Percentiles rank a stretch among this genome's conserved stretches.
phyloP scores from a whole-genome alignment of 1,140 invertebrate genomes.

The Brachionus paranguensis region DNA sequence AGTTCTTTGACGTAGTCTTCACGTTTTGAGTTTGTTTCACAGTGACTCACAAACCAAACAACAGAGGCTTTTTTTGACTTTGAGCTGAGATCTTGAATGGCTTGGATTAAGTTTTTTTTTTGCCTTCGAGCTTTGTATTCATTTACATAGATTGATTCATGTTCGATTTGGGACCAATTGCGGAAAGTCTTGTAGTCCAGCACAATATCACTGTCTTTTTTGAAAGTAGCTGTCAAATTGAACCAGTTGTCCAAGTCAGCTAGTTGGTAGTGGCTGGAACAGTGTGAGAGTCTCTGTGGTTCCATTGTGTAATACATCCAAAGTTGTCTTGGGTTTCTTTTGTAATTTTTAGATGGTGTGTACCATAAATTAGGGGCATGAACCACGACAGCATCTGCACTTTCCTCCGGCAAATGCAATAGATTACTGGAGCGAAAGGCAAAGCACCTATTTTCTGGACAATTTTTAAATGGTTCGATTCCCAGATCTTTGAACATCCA shows the following conservation, averaged over 20 bases:
- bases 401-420: neutral
- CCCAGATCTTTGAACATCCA: neutral
- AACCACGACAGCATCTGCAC: constrained; percentile 6
- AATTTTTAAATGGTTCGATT: neutral
- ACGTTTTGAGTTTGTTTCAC: constrained; percentile 58
- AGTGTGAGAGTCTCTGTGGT: neutral
- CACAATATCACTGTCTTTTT: neutral
- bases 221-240: constrained; percentile 37
- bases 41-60: constrained; percentile 65
- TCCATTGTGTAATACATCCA: constrained; percentile 35
- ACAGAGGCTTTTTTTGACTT: constrained; percentile 44
- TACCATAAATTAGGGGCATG: constrained; percentile 27
- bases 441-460: constrained; percentile 3
- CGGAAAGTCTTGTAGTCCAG: constrained; percentile 24
- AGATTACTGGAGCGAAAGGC: neutral
- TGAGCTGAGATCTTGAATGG: neutral
- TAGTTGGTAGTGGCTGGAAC: neutral
- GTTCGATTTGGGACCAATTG: neutral
- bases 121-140: neutral
- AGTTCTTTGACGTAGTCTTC: constrained; percentile 60
- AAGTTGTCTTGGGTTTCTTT: constrained; percentile 7
- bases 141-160: neutral
- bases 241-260: constrained; percentile 31
- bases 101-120: neutral
- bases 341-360: neutral